phyloP scores from a whole-genome alignment of 2,888 invertebrate genomes.

The Erynnis tages region DNA sequence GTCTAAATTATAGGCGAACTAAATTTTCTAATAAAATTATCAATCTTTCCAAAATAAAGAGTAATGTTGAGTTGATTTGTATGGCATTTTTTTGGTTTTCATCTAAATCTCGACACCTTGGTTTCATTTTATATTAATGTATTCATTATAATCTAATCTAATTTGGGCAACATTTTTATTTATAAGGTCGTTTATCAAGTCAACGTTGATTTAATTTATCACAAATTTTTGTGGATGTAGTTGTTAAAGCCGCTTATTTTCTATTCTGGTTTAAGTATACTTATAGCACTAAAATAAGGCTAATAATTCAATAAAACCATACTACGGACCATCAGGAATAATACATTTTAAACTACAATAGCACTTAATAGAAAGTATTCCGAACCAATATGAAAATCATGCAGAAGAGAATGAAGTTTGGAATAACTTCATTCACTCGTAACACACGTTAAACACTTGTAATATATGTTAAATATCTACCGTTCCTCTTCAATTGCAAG shows the following conservation, averaged over 20 bases:
- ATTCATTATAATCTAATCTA: slow-evolving; percentile 16
- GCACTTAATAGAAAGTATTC: no score
- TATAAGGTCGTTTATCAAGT: slow-evolving; percentile 1
- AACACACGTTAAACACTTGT: no score
- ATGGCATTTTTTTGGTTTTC: slow-evolving; percentile 16
- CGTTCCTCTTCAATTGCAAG: neutral
- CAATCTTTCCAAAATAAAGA: slow-evolving; percentile 9
- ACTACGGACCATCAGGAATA: no score
- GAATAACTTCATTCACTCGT: no score
- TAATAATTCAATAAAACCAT: no score
- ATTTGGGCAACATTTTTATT: slow-evolving; percentile 15
- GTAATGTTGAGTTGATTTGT: slow-evolving; percentile 16
- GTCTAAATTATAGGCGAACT: neutral
- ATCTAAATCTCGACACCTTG: neutral
- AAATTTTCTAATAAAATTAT: neutral
- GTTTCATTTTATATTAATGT: slow-evolving; percentile 19
- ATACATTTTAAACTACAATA: no score
- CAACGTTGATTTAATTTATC: no score
- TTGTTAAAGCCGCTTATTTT: no score
- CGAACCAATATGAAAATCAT: no score
- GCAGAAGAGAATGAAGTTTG: no score
- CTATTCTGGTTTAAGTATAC: no score
- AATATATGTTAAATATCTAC: neutral
- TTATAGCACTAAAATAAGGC: no score
- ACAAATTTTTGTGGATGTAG: neutral